Percentiles rank a stretch among this genome's conserved stretches.
Conservation (phyloP, 2,888 invertebrate genomes). For the Oligia latruncula region DNA sequence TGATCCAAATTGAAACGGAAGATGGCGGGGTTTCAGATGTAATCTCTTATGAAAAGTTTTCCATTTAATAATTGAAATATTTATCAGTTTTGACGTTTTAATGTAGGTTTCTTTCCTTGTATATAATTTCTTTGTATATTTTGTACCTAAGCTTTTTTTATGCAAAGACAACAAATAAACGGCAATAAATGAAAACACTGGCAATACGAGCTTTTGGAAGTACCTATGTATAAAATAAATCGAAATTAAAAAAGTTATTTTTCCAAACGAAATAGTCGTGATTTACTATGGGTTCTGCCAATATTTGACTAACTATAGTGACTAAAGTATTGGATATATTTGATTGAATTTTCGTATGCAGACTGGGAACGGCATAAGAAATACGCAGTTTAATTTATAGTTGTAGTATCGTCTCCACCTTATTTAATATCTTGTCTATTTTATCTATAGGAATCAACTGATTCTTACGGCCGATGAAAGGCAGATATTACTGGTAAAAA, state of each 20-base stretch:
- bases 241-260: not conserved
- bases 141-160: not conserved
- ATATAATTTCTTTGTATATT: not conserved
- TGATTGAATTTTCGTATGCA: too few species aligned
- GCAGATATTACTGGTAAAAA: not conserved
- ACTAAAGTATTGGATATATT: too few species aligned
- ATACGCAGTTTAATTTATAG: too few species aligned
- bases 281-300: not conserved
- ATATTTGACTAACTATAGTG: too few species aligned
- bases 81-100: conserved; percentile 24
- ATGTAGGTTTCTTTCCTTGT: not conserved
- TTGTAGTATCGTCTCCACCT: too few species aligned
- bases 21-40: conserved; percentile 33
- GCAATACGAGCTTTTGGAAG: not conserved
- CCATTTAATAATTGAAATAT: conserved; percentile 42
- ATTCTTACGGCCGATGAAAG: not conserved
- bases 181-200: not conserved
- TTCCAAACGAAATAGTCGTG: not conserved
- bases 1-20: conserved; percentile 58
- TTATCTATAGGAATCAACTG: not conserved
- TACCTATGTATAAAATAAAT: not conserved
- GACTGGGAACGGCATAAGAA: too few species aligned
- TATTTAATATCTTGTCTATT: not conserved
- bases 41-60: conserved; percentile 45
- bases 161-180: not conserved